Evolutionary conservation across 2,888 invertebrate genomes (phyloP).

Genomic region (Clepsis dumicolana): DNA sequence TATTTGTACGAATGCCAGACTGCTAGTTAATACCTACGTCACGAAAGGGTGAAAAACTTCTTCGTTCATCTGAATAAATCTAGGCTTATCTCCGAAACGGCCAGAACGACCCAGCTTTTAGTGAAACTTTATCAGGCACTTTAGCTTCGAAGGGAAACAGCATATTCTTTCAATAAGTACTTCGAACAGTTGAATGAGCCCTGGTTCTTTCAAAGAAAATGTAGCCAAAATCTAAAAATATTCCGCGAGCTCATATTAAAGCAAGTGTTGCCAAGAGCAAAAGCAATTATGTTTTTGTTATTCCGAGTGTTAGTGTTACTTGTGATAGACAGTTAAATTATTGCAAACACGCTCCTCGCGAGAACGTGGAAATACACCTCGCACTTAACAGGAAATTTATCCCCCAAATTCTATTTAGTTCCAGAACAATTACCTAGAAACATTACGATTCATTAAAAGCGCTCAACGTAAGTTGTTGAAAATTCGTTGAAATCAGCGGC

Average conservation of each 20-base stretch:
- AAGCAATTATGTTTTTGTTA: too few species aligned
- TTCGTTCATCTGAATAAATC: constrained; percentile 6
- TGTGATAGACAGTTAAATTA: neutral
- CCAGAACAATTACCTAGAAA: neutral
- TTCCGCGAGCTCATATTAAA: too few species aligned
- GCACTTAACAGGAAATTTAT: neutral
- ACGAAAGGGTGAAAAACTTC: neutral
- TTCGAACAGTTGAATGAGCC: neutral
- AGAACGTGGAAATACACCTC: neutral
- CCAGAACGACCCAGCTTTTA: neutral
- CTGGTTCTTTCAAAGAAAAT: neutral
- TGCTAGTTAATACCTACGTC: neutral
- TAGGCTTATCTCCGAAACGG: neutral
- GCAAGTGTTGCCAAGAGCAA: too few species aligned
- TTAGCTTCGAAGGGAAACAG: constrained; percentile 1
- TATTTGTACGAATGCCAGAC: neutral
- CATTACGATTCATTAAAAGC: neutral
- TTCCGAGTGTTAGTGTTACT: neutral
- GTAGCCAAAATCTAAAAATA: too few species aligned
- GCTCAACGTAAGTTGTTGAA: neutral
- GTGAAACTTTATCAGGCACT: neutral
- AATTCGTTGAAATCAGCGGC: constrained; percentile 16
- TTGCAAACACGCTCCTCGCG: neutral
- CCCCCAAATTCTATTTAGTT: neutral
- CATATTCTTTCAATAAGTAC: constrained; percentile 8